Percentiles rank a stretch among this genome's conserved stretches.
These are phyloP conservation scores for Scomber japonicus DNA, from an alignment of 2,113 vertebrate species.

Conservation along the genomic window DNA sequence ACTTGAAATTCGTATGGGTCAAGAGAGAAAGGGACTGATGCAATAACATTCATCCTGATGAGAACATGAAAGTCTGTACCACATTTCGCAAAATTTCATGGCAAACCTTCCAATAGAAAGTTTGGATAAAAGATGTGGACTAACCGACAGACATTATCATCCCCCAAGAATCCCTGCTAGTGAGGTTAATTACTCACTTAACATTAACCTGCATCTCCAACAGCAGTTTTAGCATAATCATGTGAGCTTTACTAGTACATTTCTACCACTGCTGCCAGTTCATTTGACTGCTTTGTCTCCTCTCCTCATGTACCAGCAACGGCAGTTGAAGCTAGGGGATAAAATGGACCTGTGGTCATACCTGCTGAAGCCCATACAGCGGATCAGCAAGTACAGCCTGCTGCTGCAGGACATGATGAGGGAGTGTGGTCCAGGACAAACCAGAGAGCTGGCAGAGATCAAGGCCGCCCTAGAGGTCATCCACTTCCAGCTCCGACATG, in stretches of 20 bases:
- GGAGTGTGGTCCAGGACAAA: slow-evolving; percentile 70
- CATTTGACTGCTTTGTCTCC: neutral
- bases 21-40: too few relatives aligned
- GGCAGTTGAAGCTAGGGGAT: slow-evolving; percentile 81
- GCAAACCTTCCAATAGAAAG: neutral
- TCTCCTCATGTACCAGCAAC: slow-evolving; percentile 71
- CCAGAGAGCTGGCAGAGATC: slow-evolving; percentile 76
- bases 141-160: too few relatives aligned
- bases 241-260: neutral
- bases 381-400: slow-evolving; percentile 87
- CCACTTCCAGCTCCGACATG: slow-evolving; percentile 84
- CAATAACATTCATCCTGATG: neutral
- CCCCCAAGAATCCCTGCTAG: neutral
- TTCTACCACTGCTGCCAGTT: neutral
- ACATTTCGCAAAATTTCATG: neutral
- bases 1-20: too few relatives aligned
- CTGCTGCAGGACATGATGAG: slow-evolving; percentile 85
- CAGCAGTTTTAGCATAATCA: too few relatives aligned
- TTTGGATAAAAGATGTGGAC: neutral
- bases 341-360: slow-evolving; percentile 87
- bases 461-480: slow-evolving; percentile 82
- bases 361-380: slow-evolving; percentile 86
- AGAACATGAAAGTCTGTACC: neutral
- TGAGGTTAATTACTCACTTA: neutral
- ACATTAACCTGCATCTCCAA: neutral